Evolutionary conservation across 2,113 vertebrate species (phyloP).

Genomic region (Oncorhynchus kisutch): DNA sequence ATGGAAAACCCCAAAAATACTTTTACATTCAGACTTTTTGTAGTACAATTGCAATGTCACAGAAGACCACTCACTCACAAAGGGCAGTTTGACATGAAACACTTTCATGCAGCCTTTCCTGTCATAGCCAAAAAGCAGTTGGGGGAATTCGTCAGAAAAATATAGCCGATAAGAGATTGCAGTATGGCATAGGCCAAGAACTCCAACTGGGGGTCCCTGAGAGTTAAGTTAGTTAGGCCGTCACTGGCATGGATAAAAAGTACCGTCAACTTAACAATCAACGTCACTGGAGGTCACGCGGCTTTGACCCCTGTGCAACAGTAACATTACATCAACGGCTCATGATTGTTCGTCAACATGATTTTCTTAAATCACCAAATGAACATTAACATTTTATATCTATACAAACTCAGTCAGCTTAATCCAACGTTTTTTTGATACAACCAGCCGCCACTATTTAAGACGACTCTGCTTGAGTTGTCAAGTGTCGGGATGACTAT

Average conservation of each 20-base stretch:
- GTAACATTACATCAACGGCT: conserved; percentile 20
- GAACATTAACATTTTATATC: too few relatives aligned
- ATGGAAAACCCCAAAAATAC: background rate
- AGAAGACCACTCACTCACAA: background rate
- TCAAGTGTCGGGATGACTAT: background rate
- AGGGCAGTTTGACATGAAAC: background rate
- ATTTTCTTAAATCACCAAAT: too few relatives aligned
- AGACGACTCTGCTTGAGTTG: background rate
- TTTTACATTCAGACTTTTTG: conserved; percentile 3
- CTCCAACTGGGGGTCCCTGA: conserved; percentile 57
- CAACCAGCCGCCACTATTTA: background rate
- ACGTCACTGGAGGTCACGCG: conserved; percentile 26
- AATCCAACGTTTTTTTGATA: background rate
- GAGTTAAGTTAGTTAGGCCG: conserved; percentile 61
- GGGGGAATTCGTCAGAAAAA: background rate
- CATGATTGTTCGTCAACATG: background rate
- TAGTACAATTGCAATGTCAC: background rate
- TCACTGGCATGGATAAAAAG: conserved; percentile 35
- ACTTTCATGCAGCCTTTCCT: background rate
- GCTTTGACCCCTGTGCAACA: conserved; percentile 4
- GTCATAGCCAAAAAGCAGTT: background rate
- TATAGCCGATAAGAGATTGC: background rate
- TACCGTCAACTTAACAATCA: conserved; percentile 59
- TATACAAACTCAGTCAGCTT: background rate
- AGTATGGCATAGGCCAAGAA: background rate